Conservation (phyloP, 1,140 invertebrate genomes). For the Cecropterus lyciades region DNA sequence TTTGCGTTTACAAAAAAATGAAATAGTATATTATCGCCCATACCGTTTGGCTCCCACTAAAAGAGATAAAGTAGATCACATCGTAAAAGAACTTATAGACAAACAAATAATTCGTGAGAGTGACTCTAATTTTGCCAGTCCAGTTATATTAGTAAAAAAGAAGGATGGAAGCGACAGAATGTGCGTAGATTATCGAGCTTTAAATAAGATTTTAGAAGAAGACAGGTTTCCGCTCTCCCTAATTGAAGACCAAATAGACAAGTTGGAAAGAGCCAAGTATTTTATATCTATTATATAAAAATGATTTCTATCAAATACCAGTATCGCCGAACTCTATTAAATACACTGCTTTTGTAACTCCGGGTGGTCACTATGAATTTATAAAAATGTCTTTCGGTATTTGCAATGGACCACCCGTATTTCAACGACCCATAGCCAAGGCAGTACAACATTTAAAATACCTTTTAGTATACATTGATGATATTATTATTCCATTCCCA, state of each 20-base stretch:
- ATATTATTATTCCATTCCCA: slow-evolving; percentile 67
- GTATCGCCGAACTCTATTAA: slow-evolving; percentile 31
- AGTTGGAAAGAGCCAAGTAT: slow-evolving; percentile 36
- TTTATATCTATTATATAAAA: slow-evolving; percentile 46
- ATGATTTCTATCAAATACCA: slow-evolving; percentile 60
- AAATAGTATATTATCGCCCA: slow-evolving; percentile 48
- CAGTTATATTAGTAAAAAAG: too few species aligned
- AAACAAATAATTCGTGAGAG: slow-evolving; percentile 44
- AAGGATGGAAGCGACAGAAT: too few species aligned
- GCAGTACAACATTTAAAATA: slow-evolving; percentile 36
- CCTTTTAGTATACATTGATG: slow-evolving; percentile 49
- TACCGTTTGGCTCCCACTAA: slow-evolving; percentile 50
- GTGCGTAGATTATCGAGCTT: too few species aligned
- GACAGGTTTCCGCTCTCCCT: slow-evolving; percentile 31
- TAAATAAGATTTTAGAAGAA: slow-evolving; percentile 43
- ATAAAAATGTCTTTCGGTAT: slow-evolving; percentile 64
- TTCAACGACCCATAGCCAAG: slow-evolving; percentile 48
- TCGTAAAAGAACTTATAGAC: slow-evolving; percentile 58
- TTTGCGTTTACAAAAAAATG: slow-evolving; percentile 42
- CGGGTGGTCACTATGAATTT: slow-evolving; percentile 56
- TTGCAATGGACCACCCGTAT: slow-evolving; percentile 53
- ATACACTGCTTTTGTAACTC: slow-evolving; percentile 25
- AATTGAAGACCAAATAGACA: slow-evolving; percentile 18
- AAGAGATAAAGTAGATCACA: slow-evolving; percentile 49
- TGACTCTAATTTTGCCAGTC: too few species aligned